Evolutionary conservation across 2,797 vertebrate species (phyloP).

Genomic region (Microcaecilia unicolor): DNA sequence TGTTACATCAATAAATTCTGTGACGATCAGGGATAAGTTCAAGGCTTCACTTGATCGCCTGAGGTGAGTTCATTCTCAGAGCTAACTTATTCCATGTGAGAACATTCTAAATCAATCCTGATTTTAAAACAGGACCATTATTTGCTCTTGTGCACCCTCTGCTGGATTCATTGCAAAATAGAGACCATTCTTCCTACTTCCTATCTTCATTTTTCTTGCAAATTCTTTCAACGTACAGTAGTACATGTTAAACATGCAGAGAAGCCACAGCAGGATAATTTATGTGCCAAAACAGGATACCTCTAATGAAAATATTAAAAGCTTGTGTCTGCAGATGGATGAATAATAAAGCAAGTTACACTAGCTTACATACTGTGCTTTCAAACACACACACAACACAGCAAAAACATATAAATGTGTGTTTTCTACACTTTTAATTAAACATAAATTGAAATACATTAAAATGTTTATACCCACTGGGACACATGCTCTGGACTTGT

Average conservation of each 20-base stretch:
- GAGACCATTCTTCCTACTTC: constrained; percentile 1
- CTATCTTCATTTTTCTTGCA: constrained; percentile 1
- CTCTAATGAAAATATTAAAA: constrained; percentile 14
- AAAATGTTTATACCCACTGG: too few relatives aligned
- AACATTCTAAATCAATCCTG: too few relatives aligned
- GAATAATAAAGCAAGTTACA: not conserved
- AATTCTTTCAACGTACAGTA: not conserved
- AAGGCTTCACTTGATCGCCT: constrained; percentile 19
- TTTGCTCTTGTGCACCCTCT: constrained; percentile 52
- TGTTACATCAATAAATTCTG: constrained; percentile 14
- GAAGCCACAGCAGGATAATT: constrained; percentile 9
- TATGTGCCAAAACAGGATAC: constrained; percentile 10
- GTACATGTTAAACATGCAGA: constrained; percentile 1
- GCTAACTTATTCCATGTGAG: constrained; percentile 27
- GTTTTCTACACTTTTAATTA: too few relatives aligned
- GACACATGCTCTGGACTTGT: too few relatives aligned
- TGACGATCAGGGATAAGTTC: constrained; percentile 14
- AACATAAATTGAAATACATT: too few relatives aligned
- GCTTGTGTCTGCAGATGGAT: not conserved
- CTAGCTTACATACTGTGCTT: too few relatives aligned
- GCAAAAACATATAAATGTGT: too few relatives aligned
- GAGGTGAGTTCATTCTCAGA: constrained; percentile 16
- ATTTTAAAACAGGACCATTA: constrained; percentile 39
- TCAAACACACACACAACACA: too few relatives aligned
- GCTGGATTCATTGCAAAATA: constrained; percentile 30